Evolutionary conservation across 2,888 invertebrate genomes (phyloP).

Genomic region (Folsomia candida): DNA sequence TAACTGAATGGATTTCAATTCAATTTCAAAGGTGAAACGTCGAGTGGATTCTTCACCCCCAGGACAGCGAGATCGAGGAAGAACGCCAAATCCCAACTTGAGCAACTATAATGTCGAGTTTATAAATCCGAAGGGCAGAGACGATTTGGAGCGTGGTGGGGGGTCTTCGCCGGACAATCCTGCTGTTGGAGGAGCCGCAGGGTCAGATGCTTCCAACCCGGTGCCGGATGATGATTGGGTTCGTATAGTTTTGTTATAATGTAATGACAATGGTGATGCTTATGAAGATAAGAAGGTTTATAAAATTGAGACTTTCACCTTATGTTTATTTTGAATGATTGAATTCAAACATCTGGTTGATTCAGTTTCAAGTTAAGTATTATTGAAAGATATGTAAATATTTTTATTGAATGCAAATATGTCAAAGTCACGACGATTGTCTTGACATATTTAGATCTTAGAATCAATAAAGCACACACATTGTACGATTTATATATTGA

Average conservation of each 20-base stretch:
- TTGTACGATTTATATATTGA: neutral
- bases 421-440: too few species aligned
- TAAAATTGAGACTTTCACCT: too few species aligned
- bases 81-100: constrained; percentile 27
- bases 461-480: too few species aligned
- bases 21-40: constrained; percentile 41
- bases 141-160: constrained; percentile 29
- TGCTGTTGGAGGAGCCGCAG: constrained; percentile 17
- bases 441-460: too few species aligned
- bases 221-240: constrained; percentile 43
- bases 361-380: too few species aligned
- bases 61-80: constrained; percentile 20
- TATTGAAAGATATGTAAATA: too few species aligned
- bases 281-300: too few species aligned
- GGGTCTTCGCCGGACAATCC: neutral
- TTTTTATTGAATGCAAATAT: too few species aligned
- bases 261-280: too few species aligned
- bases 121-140: constrained; percentile 34
- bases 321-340: too few species aligned
- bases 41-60: constrained; percentile 31
- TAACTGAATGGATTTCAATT: neutral
- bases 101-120: constrained; percentile 46
- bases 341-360: too few species aligned
- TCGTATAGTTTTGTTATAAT: too few species aligned
- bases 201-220: constrained; percentile 23